Base-by-base conservation (phyloP, 1,140 invertebrate genomes). In the Drosophila albomicans region DNA sequence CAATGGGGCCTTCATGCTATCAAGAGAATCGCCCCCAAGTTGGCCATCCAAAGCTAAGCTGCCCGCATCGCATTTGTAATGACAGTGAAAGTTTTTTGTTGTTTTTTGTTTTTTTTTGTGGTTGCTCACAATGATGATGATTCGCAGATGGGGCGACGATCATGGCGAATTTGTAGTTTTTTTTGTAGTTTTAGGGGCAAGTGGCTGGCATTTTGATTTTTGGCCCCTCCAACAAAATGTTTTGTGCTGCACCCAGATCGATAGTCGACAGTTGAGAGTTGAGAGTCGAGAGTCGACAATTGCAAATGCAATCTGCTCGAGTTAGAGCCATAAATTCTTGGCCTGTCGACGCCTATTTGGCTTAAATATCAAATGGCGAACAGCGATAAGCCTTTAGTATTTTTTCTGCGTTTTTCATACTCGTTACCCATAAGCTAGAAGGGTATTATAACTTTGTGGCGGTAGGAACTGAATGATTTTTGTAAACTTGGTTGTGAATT, bases 1-100 rank as follows among this genome's bases (percentile, higher is more conserved):
- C 71, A 74, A 74, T 62, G 57, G 71, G 71, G 65, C 71, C 65
- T 69, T 48, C 71, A 74, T 62, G 65, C 65, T 56, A 66, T 72
- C 51, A 38, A 8, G 3, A 56, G 16, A 13, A 73, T 73, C 71
- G 49, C 71, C 56, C 64, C 49, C 57, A 46, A 54, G 48, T 65
- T 30, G 2, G 46, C 32, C 58, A 15, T 25, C 20, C 20, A 25
- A 25, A 25, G 3, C 20, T 25, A 25, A 30, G n/a, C 35, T 63
- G 30, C 46, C 46, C 61, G 49, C 16, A 16, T 35, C 7, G 8
- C 30, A 48, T 16, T 51, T 5, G 38, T 51, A 46, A 16, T 52
- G 41, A 65, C 69, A 54, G 71, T 74, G 71, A 74, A 74, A 74
- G 71, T 74, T 69, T 57, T 68, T 56, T 57, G 46, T 16, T 16